These are phyloP conservation scores for Pan paniscus DNA, from an alignment of 2,113 vertebrate genomes.

Conservation along the genomic window DNA sequence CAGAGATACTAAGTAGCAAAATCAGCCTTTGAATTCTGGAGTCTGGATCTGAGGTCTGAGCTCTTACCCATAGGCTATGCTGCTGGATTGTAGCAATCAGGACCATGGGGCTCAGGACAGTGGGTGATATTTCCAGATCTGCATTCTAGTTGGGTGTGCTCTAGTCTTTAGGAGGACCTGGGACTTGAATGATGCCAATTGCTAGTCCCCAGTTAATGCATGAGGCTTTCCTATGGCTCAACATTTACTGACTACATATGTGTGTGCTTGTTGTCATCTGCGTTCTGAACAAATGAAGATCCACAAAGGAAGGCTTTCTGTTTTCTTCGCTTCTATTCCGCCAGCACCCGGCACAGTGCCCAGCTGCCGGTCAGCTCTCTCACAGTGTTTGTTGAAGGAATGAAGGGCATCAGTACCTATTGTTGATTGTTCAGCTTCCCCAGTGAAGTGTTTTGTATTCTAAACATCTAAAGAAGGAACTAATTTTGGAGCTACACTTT, in stretches of 20 bases:
- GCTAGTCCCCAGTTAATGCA: no score
- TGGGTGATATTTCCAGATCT: background rate
- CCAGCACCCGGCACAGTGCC: fast-evolving
- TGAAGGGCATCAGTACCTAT: fast-evolving
- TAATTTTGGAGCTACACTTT: background rate
- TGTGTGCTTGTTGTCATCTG: background rate
- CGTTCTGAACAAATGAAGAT: background rate
- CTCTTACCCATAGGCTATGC: no score
- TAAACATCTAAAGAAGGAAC: background rate
- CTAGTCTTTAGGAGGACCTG: background rate
- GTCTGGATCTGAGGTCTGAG: background rate
- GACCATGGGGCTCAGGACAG: fast-evolving
- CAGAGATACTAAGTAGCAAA: background rate
- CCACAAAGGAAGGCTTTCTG: no score
- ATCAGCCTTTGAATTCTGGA: background rate
- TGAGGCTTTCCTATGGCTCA: background rate
- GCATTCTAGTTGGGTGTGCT: background rate
- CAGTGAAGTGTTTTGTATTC: background rate
- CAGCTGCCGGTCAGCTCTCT: fast-evolving
- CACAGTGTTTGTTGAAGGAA: background rate
- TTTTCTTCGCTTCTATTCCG: background rate
- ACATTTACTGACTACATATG: fast-evolving
- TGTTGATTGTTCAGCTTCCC: background rate
- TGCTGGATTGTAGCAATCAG: fast-evolving
- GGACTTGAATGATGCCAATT: no score